A percentile compares a stretch with the other conserved stretches of the same genome.
phyloP scores from a whole-genome alignment of 64 coral and sea anemone genomes.

The Platygyra sinensis region DNA sequence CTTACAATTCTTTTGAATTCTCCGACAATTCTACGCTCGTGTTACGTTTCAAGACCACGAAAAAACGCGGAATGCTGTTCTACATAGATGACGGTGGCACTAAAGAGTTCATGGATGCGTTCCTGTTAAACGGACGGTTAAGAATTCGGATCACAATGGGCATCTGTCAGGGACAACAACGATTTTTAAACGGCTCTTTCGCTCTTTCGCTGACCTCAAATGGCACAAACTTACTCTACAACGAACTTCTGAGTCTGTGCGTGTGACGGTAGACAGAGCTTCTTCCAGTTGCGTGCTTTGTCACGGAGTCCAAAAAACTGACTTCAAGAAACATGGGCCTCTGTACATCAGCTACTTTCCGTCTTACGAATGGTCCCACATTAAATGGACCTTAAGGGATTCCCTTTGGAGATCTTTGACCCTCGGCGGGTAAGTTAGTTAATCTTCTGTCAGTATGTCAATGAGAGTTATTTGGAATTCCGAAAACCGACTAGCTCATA shows the following conservation, averaged over 20 bases:
- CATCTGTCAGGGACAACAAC: not conserved
- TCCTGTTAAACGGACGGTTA: constrained; percentile 42
- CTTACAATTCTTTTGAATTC: constrained; percentile 24
- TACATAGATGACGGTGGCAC: constrained; percentile 50
- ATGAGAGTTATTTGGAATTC: not conserved
- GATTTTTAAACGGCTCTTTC: constrained; percentile 44
- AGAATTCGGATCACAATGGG: constrained; percentile 40
- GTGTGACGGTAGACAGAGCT: not conserved
- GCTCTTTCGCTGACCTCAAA: constrained; percentile 50
- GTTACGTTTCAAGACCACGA: constrained; percentile 42
- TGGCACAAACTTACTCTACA: constrained; percentile 56
- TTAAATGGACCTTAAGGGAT: constrained; percentile 11
- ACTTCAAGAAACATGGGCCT: constrained; percentile 4
- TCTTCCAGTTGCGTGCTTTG: constrained; percentile 2
- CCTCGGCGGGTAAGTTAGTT: constrained; percentile 16
- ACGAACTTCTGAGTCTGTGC: not conserved
- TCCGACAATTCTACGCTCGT: constrained; percentile 32
- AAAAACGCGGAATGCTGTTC: constrained; percentile 44
- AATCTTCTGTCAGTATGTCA: not conserved
- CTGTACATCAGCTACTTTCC: constrained; percentile 20
- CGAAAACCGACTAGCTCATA: not conserved
- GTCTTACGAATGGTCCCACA: not conserved
- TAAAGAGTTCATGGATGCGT: constrained; percentile 49
- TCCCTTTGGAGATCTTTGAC: not conserved
- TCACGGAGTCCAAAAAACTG: not conserved